Evolutionary conservation across 2,113 vertebrate species (phyloP).

Genomic region (Pangasianodon hypophthalmus): DNA sequence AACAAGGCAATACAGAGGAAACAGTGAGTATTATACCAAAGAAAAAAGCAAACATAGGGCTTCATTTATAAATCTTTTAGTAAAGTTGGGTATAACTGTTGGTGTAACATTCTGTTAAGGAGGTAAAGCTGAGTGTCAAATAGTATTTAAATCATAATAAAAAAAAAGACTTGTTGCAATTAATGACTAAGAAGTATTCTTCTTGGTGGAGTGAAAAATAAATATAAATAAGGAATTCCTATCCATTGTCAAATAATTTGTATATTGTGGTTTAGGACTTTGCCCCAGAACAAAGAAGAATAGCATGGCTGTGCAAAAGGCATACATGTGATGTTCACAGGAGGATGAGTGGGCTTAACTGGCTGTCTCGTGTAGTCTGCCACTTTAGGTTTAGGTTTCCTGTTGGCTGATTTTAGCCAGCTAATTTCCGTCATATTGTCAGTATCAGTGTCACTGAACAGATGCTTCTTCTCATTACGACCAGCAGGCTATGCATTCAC

Average conservation of each 20-base stretch:
- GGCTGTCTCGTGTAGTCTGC: conserved; percentile 78
- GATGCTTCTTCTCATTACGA: conserved; percentile 74
- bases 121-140: background rate
- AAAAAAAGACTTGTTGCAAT: background rate
- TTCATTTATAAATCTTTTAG: background rate
- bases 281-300: background rate
- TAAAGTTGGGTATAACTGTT: background rate
- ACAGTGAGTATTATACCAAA: background rate
- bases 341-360: conserved; percentile 40
- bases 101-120: background rate
- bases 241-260: background rate
- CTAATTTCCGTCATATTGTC: conserved; percentile 81
- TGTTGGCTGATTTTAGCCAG: conserved; percentile 81
- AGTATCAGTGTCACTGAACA: conserved; percentile 89
- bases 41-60: background rate
- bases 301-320: background rate
- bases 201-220: background rate
- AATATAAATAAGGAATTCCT: background rate
- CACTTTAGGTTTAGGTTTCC: conserved; percentile 78
- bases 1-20: background rate
- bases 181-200: background rate
- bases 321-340: conserved; percentile 59
- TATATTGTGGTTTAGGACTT: background rate
- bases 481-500: conserved; percentile 24
- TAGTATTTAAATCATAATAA: background rate